Base-by-base conservation (phyloP, 2,888 invertebrate genomes). In the Mythimna lalbum region DNA sequence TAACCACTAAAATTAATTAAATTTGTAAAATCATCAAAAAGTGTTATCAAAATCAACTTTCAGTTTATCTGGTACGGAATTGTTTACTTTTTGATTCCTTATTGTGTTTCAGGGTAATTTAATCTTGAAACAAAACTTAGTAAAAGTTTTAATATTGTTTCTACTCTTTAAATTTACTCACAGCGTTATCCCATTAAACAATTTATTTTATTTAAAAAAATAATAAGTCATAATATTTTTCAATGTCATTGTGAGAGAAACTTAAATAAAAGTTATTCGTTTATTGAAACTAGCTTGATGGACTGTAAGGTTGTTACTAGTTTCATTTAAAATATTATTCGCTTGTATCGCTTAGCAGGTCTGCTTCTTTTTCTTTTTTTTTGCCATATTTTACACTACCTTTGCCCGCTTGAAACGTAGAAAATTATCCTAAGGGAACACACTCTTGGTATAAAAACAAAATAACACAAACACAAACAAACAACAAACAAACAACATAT, bases 51-150 rank as follows among this genome's bases (percentile, higher is more conserved):
- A 31, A 69, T 69, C 63, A 0, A 19, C 27, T 63, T 36, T 27
- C 4, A 74, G 49, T 63, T 27, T 27, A 36, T 36, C 7, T 4
- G 2, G 12, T 43, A 7, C 39, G 63, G 19, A 33, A 33, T 33
- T 67, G 21, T 43, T 70, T 33, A 68, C 33, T 68, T 47, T 33
- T 47, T 47, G 31, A 19, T 31, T 55, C 43, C 27, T 36, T 47
- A 21, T 14, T 36, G 23, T 75, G 33, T 76, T 76, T 43, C 27
- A 64, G 21, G 21, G 31, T 49, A 75, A 75, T 50, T 69, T 31
- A 65, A 65, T 64, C 10, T n/a, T 65, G 10, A 65, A 53, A 53
- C 43, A 47, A 33, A 47, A 76, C 23, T 19, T 7, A 43, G 7
- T 19, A 27, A 68, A 66, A 53, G 19, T 39, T 71, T 23, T 6